Conservation (phyloP, 2,113 vertebrate genomes). For the Forbesichthys agassizii region DNA sequence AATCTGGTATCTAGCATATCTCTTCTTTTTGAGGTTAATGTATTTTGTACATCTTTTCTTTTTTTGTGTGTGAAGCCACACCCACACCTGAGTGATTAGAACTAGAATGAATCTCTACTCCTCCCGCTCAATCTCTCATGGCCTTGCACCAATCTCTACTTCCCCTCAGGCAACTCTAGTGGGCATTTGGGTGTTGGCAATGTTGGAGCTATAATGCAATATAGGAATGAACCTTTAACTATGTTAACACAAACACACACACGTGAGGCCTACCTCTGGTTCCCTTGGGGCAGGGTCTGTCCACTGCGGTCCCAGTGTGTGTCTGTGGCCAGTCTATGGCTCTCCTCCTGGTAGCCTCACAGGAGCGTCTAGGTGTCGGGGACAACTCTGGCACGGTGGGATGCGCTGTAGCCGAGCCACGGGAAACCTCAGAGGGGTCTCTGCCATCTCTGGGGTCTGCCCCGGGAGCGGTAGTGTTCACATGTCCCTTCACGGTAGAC, state of each 20-base stretch:
- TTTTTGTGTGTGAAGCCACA: too few relatives aligned
- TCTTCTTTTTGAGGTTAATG: too few relatives aligned
- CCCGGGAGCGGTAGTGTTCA: constrained; percentile 77
- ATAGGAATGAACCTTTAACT: too few relatives aligned
- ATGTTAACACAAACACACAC: background rate
- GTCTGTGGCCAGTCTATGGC: constrained; percentile 97
- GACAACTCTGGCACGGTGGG: constrained; percentile 85
- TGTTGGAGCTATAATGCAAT: too few relatives aligned
- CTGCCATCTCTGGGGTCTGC: constrained; percentile 85
- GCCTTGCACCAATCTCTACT: too few relatives aligned
- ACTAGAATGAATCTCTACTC: too few relatives aligned
- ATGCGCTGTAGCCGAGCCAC: constrained; percentile 79
- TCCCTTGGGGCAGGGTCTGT: constrained; percentile 97
- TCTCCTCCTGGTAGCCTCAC: constrained; percentile 82
- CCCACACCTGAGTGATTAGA: too few relatives aligned
- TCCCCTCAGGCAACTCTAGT: too few relatives aligned
- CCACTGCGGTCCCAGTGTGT: constrained; percentile 88
- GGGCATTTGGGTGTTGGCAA: too few relatives aligned
- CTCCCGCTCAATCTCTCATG: too few relatives aligned
- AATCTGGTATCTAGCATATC: too few relatives aligned
- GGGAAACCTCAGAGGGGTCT: constrained; percentile 79
- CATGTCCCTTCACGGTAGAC: constrained; percentile 74
- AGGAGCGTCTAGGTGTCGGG: constrained; percentile 90
- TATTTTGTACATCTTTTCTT: too few relatives aligned
- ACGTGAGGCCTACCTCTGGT: constrained; percentile 83